A percentile compares a stretch with the other conserved stretches of the same genome.
phyloP scores from a whole-genome alignment of 2,888 invertebrate species.

The Piscicola geometra region DNA sequence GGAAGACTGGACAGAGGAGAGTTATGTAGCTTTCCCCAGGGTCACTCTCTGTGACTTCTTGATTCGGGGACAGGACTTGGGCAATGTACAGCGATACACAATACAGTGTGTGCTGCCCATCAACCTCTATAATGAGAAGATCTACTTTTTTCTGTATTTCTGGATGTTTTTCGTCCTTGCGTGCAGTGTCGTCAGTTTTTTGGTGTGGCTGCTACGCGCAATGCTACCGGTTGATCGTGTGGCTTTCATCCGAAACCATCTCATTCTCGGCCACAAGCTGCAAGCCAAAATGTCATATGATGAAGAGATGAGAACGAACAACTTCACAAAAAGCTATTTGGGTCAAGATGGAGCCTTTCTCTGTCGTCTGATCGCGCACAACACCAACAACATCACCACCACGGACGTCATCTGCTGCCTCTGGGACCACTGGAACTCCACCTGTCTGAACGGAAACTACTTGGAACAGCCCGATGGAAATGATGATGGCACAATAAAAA shows the following conservation, averaged over 20 bases:
- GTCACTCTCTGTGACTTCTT: slow-evolving; percentile 55
- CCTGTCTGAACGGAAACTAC: not conserved
- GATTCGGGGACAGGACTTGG: slow-evolving; percentile 46
- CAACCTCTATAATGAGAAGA: slow-evolving; percentile 52
- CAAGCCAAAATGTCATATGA: not conserved
- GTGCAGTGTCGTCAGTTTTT: slow-evolving; percentile 35
- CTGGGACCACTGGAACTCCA: slow-evolving; percentile 39
- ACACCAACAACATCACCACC: slow-evolving; percentile 43
- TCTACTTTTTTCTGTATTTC: slow-evolving; percentile 56
- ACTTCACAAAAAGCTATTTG: slow-evolving; percentile 40
- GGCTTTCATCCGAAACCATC: slow-evolving; percentile 49
- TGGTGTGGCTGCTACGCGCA: slow-evolving; percentile 39
- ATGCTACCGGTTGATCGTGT: slow-evolving; percentile 38
- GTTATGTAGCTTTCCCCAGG: slow-evolving; percentile 54
- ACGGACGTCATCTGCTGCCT: slow-evolving; percentile 41
- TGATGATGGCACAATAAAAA: not conserved
- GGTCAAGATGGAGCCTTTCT: slow-evolving; percentile 43
- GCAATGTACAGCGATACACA: slow-evolving; percentile 40
- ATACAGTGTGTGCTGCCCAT: slow-evolving; percentile 44
- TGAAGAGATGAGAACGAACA: not conserved
- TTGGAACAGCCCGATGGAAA: not conserved
- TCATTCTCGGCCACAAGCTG: slow-evolving; percentile 36
- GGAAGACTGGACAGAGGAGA: slow-evolving; percentile 40
- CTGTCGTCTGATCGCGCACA: slow-evolving; percentile 43
- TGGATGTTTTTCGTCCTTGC: slow-evolving; percentile 53